These are phyloP conservation scores for Eristalis tenax DNA, from an alignment of 2,888 invertebrate genomes.

Conservation along the genomic window DNA sequence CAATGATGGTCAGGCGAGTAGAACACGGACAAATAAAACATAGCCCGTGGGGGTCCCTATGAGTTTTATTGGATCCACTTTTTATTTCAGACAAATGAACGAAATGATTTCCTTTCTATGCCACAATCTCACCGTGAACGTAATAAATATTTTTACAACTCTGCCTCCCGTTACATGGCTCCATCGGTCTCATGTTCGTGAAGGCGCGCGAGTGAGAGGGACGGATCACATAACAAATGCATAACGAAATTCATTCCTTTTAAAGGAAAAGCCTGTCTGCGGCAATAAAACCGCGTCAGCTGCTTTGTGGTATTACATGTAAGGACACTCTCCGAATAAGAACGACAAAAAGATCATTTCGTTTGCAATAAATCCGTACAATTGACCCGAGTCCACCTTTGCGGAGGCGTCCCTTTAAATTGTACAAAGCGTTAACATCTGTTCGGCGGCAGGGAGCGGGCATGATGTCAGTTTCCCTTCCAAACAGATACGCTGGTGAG, in stretches of 20 bases:
- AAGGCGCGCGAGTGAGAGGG: not conserved
- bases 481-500: not conserved
- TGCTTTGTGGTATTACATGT: not conserved
- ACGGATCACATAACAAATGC: not conserved
- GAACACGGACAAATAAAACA: not conserved
- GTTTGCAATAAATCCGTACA: not conserved
- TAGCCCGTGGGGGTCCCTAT: not conserved
- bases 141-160: slow-evolving; percentile 9
- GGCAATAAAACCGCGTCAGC: not conserved
- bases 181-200: not conserved
- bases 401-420: not conserved
- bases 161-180: not conserved
- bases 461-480: not conserved
- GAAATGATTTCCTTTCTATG: slow-evolving; percentile 8
- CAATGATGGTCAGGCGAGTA: not conserved
- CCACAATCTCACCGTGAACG: not conserved
- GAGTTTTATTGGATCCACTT: slow-evolving; percentile 1
- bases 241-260: not conserved
- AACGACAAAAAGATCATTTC: not conserved
- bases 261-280: not conserved
- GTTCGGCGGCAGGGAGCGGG: not conserved
- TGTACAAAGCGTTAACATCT: not conserved
- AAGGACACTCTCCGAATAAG: not conserved
- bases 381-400: not conserved
- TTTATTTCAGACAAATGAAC: slow-evolving; percentile 1